Base-by-base conservation (phyloP, 2,888 invertebrate species). In the Blera fallax region DNA sequence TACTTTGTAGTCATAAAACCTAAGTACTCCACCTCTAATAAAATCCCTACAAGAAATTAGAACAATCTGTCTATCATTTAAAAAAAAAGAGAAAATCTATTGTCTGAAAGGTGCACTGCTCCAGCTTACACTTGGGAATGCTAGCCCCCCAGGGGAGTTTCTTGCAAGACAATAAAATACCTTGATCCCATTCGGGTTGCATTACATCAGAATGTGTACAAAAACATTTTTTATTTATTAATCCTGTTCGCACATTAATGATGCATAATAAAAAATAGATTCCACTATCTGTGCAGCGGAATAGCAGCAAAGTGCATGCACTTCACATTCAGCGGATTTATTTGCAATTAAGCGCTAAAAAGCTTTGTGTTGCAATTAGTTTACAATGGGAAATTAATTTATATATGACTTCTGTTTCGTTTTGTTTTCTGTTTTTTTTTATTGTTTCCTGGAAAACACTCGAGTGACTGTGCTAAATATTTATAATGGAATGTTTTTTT, bases 361-460 rank as follows among this genome's bases (percentile, higher is more conserved):
- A 67, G 74, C 64, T 80, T 76, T 76, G 80, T 76, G 69, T 76
- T 67, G 65, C 52, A 34, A 81, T 85, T 85, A 77, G 43, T 80
- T 76, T 37, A 70, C 84, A 79, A 85, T 77, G 60, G 58, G 65
- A 54, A 60, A 70, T 70, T 79, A 80, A 70, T 65, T 74, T 34
- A 50, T 69, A 76, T n/a, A 14, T 27, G 48, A 52, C 10, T 50
- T 60, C 11, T 10, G 32, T 43, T 29, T 18, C 0, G n/a, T 50
- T 60, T n/a, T 10, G 32, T 43, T 29, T 18, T 1, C 16, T 27
- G 45, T 32, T 64, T 73, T 32, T 50, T 58, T 50, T 70, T 58
- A 70, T 65, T 60, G 54, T 77, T 81, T 77, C 72, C 70, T 67
- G 52, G 45, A 60, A 85, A 73, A 56, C 37, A n/a, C 64, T n/a